Conservation (phyloP, 2,797 vertebrate species). For the Fratercula arctica region DNA sequence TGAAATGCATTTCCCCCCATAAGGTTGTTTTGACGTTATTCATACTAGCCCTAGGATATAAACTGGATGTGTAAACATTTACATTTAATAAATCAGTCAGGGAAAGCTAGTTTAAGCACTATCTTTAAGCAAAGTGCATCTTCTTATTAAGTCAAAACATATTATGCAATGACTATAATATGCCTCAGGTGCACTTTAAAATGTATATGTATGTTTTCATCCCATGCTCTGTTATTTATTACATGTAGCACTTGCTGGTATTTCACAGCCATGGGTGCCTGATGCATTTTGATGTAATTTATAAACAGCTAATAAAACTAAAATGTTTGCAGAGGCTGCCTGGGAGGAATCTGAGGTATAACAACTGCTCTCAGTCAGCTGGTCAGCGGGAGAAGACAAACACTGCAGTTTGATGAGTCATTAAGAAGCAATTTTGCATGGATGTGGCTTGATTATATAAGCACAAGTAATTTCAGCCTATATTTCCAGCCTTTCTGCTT, state of each 20-base stretch:
- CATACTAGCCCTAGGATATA: neutral
- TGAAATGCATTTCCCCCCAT: neutral
- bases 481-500: neutral
- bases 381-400: conserved; percentile 10
- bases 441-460: conserved; percentile 16
- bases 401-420: conserved; percentile 3
- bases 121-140: conserved; percentile 18
- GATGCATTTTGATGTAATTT: conserved; percentile 51
- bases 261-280: neutral
- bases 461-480: neutral
- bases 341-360: conserved; percentile 19
- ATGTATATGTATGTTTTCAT: neutral
- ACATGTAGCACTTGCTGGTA: neutral
- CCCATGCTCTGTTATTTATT: conserved; percentile 7
- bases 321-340: conserved; percentile 31
- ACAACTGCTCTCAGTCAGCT: conserved; percentile 39
- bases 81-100: conserved; percentile 47
- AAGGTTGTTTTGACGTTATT: conserved; percentile 23
- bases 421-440: conserved; percentile 43
- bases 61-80: conserved; percentile 50
- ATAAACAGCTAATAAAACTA: conserved; percentile 51
- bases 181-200: conserved; percentile 55
- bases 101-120: neutral
- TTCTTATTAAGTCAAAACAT: conserved; percentile 51
- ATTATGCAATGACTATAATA: conserved; percentile 23